phyloP scores from a whole-genome alignment of 2,113 vertebrate genomes.

The Diglossa brunneiventris region DNA sequence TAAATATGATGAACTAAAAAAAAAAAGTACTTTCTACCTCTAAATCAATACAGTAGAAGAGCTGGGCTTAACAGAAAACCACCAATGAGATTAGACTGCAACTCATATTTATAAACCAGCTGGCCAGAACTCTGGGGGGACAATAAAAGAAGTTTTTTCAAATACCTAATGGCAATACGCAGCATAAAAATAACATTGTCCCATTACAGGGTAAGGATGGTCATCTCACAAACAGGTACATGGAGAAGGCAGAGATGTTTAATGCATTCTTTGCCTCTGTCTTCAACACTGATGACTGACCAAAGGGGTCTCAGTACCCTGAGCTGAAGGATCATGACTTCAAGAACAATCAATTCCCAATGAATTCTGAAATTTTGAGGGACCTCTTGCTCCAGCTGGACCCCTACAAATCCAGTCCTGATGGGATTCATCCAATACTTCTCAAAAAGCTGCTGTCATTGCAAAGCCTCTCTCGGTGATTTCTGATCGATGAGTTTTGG shows the following conservation, averaged over 20 bases:
- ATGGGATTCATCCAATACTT: neutral
- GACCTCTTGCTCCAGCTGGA: neutral
- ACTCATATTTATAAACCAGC: neutral
- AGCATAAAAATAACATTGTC: neutral
- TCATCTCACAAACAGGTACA: neutral
- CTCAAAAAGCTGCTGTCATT: neutral
- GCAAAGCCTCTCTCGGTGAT: neutral
- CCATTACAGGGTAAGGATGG: neutral
- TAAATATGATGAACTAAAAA: neutral
- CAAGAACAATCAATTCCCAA: neutral
- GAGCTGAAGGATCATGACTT: neutral
- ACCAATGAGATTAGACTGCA: neutral
- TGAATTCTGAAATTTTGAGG: neutral
- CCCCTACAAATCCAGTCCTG: neutral
- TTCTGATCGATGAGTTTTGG: neutral
- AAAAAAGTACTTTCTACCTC: neutral
- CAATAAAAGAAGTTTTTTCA: neutral
- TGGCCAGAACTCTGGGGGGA: neutral
- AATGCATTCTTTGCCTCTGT: neutral
- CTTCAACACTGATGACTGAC: neutral
- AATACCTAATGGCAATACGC: fast-evolving
- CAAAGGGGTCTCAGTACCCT: neutral
- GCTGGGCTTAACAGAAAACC: neutral
- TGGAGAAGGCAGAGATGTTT: neutral
- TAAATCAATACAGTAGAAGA: neutral